Base-by-base conservation (phyloP, 2,113 vertebrate genomes). In the Nothobranchius kuhntae region DNA sequence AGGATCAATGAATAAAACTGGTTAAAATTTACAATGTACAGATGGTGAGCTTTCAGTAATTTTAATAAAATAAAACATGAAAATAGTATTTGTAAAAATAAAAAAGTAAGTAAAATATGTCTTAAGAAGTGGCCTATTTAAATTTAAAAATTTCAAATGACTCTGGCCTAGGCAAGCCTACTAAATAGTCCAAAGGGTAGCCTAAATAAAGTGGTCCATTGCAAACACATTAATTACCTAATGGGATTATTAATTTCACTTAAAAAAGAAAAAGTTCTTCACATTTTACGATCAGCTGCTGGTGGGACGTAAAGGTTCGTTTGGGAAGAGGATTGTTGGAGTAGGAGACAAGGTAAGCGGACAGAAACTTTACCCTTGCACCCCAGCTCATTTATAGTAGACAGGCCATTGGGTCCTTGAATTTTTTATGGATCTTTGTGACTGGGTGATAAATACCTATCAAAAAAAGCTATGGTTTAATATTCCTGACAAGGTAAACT, bases 311-410 rank as follows among this genome's bases (percentile, higher is more conserved):
- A 53, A 76, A 77, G 71, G 17, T 75, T 61, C 10, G 17, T 46
- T 38, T 81, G 46, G 66, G 71, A 86, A 46, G 75, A 83, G 52
- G 59, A 55, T 17, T 65, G 70, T 69, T 73, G 66, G 56, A 80
- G 36, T 79, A 56, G 71, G 71, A 86, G 62, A 78, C 61, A 83
- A 89, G 87, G 87, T 91, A 91, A 91, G 89, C 65, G 3, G 4
- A 69, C 67, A 65, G 55, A 59, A 48, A 48, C 7, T 1, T 42
- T 30, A 70, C 9, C 24, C 46, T 17, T 48, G 65, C 15, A 17
- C 13, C 14, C 13, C 11, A n/a, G 30, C 24, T 21, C 30, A 7
- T 64, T 51, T 13, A 10, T 47, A 21, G 14, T 71, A n/a, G 36
- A 55, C 48, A 47, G 21, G 15, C 40, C 1, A 24, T 10, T 5